These are phyloP conservation scores for Polydesmus complanatus DNA, from an alignment of 2,888 invertebrate species.

Conservation along the genomic window DNA sequence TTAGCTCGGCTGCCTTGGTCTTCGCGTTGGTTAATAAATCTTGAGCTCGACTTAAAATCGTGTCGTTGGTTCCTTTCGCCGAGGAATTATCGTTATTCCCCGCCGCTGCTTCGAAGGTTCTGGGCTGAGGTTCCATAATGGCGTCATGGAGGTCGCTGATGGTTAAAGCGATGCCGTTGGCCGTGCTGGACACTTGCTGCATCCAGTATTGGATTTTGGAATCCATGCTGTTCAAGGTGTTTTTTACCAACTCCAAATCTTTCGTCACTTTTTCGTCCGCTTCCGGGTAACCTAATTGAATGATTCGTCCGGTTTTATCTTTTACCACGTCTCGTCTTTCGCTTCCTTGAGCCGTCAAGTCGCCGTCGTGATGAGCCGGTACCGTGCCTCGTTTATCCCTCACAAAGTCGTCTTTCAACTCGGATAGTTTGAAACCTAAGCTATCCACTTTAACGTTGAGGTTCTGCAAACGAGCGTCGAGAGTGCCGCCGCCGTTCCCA, in stretches of 20 bases:
- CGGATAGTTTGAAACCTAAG: constrained; percentile 10
- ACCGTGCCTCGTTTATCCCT: constrained; percentile 7
- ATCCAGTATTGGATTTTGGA: constrained; percentile 13
- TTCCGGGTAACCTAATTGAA: background rate
- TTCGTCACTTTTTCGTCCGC: constrained; percentile 9
- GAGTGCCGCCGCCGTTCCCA: constrained; percentile 2
- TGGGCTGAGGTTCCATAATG: constrained; percentile 12
- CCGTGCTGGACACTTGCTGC: constrained; percentile 14
- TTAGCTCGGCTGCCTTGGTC: background rate
- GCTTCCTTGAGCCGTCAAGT: constrained; percentile 12
- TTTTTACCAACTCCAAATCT: constrained; percentile 15
- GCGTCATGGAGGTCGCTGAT: constrained; percentile 17
- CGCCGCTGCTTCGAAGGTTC: background rate
- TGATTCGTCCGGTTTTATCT: constrained; percentile 12
- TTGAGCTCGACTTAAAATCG: background rate
- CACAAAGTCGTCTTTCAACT: constrained; percentile 14
- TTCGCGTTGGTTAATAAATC: background rate
- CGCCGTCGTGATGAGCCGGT: background rate
- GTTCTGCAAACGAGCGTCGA: constrained; percentile 1
- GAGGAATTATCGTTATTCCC: background rate
- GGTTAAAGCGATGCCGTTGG: constrained; percentile 12
- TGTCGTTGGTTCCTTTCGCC: background rate
- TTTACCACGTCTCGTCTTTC: constrained; percentile 16
- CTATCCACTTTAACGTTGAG: constrained; percentile 13
- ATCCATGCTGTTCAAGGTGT: constrained; percentile 15